Evolutionary conservation across 2,797 vertebrate species (phyloP).

Genomic region (Gymnopithys bicolor): DNA sequence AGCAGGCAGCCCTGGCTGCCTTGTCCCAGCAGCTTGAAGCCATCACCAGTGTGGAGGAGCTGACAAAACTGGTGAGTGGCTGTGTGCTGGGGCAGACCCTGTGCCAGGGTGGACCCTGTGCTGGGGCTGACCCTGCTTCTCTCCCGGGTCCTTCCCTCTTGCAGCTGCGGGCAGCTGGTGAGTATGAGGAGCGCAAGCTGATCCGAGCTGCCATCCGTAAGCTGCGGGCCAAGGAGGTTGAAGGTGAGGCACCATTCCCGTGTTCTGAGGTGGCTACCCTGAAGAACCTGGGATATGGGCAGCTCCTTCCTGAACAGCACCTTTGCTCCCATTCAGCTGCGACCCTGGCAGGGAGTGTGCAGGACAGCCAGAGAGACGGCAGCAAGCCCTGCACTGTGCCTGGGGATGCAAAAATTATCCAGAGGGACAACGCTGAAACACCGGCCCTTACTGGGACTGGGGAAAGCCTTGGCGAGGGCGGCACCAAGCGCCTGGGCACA

Average conservation of each 20-base stretch:
- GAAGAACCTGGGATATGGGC: neutral
- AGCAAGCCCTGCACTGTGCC: conserved; percentile 1
- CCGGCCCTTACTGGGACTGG: conserved; percentile 47
- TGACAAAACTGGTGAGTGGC: conserved; percentile 85
- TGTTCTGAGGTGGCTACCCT: accelerated
- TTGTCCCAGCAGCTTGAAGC: conserved; percentile 85
- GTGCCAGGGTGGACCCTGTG: neutral
- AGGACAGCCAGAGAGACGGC: neutral
- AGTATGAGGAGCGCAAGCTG: conserved; percentile 94
- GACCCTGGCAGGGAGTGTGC: conserved; percentile 67
- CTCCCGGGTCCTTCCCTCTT: neutral
- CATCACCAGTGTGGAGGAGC: conserved; percentile 88
- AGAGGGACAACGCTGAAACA: neutral
- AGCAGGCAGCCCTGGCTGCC: conserved; percentile 79
- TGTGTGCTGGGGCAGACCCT: accelerated
- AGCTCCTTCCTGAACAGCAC: neutral
- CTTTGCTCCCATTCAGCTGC: conserved; percentile 60
- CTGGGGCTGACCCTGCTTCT: neutral
- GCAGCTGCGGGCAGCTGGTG: conserved; percentile 85
- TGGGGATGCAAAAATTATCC: conserved; percentile 2
- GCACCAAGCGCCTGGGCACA: neutral
- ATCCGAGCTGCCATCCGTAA: conserved; percentile 92
- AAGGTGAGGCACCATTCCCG: conserved; percentile 72
- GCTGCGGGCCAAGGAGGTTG: conserved; percentile 87
- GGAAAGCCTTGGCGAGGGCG: neutral